Evolutionary conservation across 1,140 invertebrate species (phyloP).

Genomic region (Brachionus manjavacas): DNA sequence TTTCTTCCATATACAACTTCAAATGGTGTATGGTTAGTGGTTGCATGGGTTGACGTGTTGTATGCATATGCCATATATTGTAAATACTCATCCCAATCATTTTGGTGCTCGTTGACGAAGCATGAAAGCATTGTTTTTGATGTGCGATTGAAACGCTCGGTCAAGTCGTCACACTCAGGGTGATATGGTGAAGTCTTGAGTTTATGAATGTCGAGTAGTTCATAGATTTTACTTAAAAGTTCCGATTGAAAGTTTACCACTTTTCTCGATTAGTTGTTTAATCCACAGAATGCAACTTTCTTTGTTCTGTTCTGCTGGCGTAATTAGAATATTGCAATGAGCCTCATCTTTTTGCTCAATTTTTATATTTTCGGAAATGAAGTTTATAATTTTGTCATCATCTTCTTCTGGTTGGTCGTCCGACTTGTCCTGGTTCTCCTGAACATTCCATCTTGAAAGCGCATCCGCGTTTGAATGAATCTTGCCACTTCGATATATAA

Average conservation of each 20-base stretch:
- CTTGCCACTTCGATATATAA: neutral
- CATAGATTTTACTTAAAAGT: constrained; percentile 38
- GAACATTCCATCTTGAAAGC: constrained; percentile 43
- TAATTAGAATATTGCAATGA: neutral
- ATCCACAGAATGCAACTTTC: neutral
- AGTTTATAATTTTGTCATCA: neutral
- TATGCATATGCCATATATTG: no score
- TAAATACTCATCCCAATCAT: no score
- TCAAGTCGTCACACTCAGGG: no score
- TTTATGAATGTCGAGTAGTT: neutral
- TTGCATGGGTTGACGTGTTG: no score
- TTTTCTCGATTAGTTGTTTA: neutral
- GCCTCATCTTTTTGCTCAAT: neutral
- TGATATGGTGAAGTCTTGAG: constrained; percentile 42
- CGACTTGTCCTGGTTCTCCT: neutral
- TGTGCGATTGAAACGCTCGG: constrained; percentile 19
- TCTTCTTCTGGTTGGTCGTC: neutral
- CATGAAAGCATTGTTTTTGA: constrained; percentile 6
- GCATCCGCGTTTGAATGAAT: constrained; percentile 21
- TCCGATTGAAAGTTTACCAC: constrained; percentile 43
- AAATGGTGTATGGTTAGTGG: no score
- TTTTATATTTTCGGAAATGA: neutral
- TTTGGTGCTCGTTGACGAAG: neutral
- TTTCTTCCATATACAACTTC: neutral
- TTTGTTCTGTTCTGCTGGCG: neutral